Base-by-base conservation (phyloP, 2,888 invertebrate genomes). In the Ectemnius cavifrons region DNA sequence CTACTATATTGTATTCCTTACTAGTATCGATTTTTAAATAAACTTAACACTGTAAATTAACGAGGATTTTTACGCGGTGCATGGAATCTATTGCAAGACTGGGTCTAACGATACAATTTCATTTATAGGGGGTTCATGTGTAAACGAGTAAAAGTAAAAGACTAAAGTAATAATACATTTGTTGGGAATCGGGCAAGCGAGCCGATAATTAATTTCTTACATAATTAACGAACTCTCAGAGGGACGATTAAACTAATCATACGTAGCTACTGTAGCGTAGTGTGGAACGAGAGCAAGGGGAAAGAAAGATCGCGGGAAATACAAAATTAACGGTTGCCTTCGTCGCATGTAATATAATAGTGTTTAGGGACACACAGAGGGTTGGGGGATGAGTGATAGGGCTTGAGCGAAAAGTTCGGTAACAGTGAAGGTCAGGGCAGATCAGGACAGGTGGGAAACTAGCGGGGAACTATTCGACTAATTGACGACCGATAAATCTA, bases 401-500 rank as follows among this genome's bases (percentile, higher is more conserved):
- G n/a, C 52, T 16, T 16, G 52, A 52, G 52, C 52, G 52, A 52
- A 52, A 5, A 11, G 37, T 6, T 6, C 8, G 52, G 52, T 63
- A 63, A 2, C 46, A 63, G 46, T 63, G 57, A 64, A 71, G 66
- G 47, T 46, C 56, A 60, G 60, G 63, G 71, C 52, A 57, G 58
- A 37, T 8, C 20, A 20, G 16, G 63, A 37, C 46, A 46, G 37
- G 14, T 45, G 11, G 37, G 69, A 56, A 69, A 61, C 60, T 79
- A 80, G 78, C 63, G 75, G 76, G 68, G 37, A 37, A 73, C 66
- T 81, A 84, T 78, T 83, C 58, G 77, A 79, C 72, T 83, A 79
- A 87, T 85, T 85, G 81, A 86, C 73, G 79, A 79, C 83, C 80
- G 81, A 80, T 84, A 83, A 85, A 82, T 78, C 81, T 84, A 87